Evolutionary conservation across 2,797 vertebrate genomes (phyloP).

Genomic region (Alosa sapidissima): DNA sequence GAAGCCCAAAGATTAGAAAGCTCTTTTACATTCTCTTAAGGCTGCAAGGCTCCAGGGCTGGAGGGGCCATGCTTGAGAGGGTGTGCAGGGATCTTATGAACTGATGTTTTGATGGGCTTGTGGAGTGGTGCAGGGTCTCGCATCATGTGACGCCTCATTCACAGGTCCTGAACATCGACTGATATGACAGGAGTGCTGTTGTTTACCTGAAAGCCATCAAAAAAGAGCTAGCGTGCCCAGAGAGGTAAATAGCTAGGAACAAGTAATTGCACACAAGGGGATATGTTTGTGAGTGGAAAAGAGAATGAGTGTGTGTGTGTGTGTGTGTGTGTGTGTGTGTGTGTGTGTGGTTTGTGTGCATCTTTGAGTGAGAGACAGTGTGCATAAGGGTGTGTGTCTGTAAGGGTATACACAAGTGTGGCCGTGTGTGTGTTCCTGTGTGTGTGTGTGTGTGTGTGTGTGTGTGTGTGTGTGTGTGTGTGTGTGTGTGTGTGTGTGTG

Average conservation of each 20-base stretch:
- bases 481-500: constrained; percentile 33
- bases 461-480: constrained; percentile 27
- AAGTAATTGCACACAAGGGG: constrained; percentile 78
- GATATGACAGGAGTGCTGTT: constrained; percentile 44
- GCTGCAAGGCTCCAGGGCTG: constrained; percentile 17
- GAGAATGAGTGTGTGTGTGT: constrained; percentile 28
- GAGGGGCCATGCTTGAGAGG: constrained; percentile 15
- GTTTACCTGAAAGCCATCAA: constrained; percentile 67
- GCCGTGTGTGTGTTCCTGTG: background rate
- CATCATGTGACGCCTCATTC: constrained; percentile 33
- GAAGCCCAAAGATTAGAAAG: background rate
- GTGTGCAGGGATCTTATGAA: background rate
- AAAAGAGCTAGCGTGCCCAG: constrained; percentile 58
- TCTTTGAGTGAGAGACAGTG: constrained; percentile 6
- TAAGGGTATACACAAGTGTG: constrained; percentile 26
- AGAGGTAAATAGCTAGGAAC: constrained; percentile 69
- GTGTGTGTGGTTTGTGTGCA: constrained; percentile 22
- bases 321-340: constrained; percentile 28
- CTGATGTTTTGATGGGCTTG: background rate
- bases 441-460: background rate
- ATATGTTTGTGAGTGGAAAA: constrained; percentile 33
- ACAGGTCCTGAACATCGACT: constrained; percentile 34
- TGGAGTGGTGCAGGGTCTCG: constrained; percentile 33
- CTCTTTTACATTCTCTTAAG: background rate
- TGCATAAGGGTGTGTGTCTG: constrained; percentile 33